Base-by-base conservation (phyloP, 2,888 invertebrate species). In the Notodonta dromedarius region DNA sequence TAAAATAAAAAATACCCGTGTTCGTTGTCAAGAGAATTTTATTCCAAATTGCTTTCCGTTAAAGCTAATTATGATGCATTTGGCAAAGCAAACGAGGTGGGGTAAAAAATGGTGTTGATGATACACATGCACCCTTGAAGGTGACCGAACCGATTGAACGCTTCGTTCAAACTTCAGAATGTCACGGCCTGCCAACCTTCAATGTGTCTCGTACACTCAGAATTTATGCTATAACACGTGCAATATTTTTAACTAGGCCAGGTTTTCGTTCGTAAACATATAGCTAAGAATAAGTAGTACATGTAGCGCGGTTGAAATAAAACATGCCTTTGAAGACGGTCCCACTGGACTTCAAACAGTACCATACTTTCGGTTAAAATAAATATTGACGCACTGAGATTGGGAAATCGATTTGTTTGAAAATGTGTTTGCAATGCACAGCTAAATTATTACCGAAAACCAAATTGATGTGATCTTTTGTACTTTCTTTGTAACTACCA, bases 181-280 rank as follows among this genome's bases (percentile, higher is more conserved):
- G 88, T 89, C 89, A 88, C 78, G 85, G 87, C 70, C 79, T 70
- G 72, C 70, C 78, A 77, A 71, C 76, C 80, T 78, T 71, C 63
- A 68, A 61, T 61, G 66, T 52, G 69, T 65, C 62, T 48, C 61
- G 64, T 62, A 61, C 61, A 55, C 63, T 48, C 48, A 57, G 51
- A 63, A 52, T 63, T 58, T 61, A 57, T 59, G 57, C 58, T 60
- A 24, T 62, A 61, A 56, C 53, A 58, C 59, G 24, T 61, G 52
- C 59, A 58, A 56, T 48, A 57, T 46, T 58, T n/a, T 35, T n/a
- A 56, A 66, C 46, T 56, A 58, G 64, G 50, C 32, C 56, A 44
- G 16, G 24, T 42, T 56, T 56, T 56, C 11, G 39, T 56, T 56
- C 44, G 56, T 56, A 48, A 54, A 39, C 65, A 59, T 7, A 44